phyloP scores from a whole-genome alignment of 2,113 vertebrate species.

The Phrynosoma platyrhinos region DNA sequence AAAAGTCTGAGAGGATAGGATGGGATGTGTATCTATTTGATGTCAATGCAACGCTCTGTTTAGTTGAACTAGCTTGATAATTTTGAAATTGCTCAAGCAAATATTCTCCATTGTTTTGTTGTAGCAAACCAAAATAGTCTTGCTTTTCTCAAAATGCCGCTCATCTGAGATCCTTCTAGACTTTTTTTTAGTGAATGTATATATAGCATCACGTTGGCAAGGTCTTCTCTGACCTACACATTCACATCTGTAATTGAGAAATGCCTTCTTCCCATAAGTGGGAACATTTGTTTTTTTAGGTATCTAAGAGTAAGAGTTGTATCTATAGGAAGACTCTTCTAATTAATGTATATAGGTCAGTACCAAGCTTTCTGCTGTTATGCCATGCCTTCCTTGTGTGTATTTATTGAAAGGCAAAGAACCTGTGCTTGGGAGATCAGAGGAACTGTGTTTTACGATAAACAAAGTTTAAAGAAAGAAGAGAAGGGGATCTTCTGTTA shows the following conservation, averaged over 20 bases:
- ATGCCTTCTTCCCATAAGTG: fast-evolving
- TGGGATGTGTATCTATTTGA: not conserved
- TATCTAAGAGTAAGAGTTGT: not conserved
- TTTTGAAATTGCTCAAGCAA: not conserved
- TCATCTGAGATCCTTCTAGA: not conserved
- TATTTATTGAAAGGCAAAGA: not conserved
- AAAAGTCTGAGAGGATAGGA: not conserved
- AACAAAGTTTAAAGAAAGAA: fast-evolving
- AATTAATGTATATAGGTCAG: not conserved
- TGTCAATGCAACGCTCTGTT: not conserved
- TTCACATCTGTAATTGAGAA: not conserved
- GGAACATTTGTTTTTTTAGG: not conserved
- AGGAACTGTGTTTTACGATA: not conserved
- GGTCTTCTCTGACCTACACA: not conserved
- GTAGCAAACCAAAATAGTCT: not conserved
- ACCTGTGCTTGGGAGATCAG: not conserved
- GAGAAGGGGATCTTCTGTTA: fast-evolving
- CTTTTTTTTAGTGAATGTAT: not conserved
- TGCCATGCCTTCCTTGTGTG: not conserved
- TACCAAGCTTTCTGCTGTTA: not conserved
- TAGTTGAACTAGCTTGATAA: not conserved
- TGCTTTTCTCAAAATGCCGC: not conserved
- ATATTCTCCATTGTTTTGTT: not conserved
- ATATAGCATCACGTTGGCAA: not conserved
- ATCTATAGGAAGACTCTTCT: not conserved